phyloP scores from a whole-genome alignment of 2,888 invertebrate species.

The Melitaea athalia region DNA sequence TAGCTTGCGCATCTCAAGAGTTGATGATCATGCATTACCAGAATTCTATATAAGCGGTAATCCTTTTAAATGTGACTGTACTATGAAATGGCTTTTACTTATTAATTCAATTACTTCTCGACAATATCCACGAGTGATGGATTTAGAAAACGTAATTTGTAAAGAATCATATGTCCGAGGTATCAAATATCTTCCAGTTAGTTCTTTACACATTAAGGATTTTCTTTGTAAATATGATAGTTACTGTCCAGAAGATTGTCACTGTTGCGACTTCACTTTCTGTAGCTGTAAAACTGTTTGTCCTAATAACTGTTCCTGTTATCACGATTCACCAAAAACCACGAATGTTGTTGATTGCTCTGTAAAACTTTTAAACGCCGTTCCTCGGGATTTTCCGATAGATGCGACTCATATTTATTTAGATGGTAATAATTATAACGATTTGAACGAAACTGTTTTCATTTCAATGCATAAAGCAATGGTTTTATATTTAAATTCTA shows the following conservation, averaged over 20 bases:
- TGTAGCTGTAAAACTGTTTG: constrained; percentile 98
- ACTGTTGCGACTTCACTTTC: constrained; percentile 97
- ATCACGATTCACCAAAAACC: constrained; percentile 95
- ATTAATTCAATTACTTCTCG: constrained; percentile 92
- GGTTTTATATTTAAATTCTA: constrained; percentile 91
- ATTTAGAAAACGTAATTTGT: constrained; percentile 93
- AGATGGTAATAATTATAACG: constrained; percentile 93
- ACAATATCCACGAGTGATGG: constrained; percentile 93
- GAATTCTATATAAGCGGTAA: constrained; percentile 96
- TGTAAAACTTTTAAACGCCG: constrained; percentile 86
- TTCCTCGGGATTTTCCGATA: constrained; percentile 93
- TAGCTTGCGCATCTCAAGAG: constrained; percentile 88
- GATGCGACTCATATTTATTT: constrained; percentile 96
- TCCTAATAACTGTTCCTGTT: constrained; percentile 95
- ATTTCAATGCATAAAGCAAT: constrained; percentile 75
- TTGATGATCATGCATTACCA: constrained; percentile 87
- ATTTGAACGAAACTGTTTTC: constrained; percentile 83
- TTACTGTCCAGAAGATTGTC: constrained; percentile 95
- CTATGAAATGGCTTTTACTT: constrained; percentile 96
- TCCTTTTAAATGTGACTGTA: constrained; percentile 96
- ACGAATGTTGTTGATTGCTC: constrained; percentile 96
- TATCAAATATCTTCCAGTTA: constrained; percentile 89
- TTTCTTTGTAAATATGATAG: constrained; percentile 95
- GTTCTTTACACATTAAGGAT: constrained; percentile 88
- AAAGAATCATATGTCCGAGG: constrained; percentile 92